Conservation (phyloP, 2,113 vertebrate genomes). For the Tinamus guttatus region DNA sequence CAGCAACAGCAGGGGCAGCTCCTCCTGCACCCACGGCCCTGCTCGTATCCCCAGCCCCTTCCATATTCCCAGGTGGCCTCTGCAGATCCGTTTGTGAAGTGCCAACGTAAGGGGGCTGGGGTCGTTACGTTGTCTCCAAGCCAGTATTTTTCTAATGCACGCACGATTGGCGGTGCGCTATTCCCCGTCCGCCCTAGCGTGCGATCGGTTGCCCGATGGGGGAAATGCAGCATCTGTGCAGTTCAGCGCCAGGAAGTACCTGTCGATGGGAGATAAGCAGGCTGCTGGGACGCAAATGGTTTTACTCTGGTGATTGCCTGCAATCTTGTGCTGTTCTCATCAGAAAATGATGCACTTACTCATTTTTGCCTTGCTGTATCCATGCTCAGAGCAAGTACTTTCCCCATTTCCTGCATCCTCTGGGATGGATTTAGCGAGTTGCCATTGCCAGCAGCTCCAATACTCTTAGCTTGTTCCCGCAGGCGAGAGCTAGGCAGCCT, state of each 20-base stretch:
- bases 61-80: background rate
- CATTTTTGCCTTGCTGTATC: background rate
- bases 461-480: background rate
- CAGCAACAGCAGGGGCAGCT: background rate
- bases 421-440: rapidly evolving
- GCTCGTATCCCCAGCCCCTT: rapidly evolving
- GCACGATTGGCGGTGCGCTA: background rate
- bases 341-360: background rate
- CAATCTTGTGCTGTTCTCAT: background rate
- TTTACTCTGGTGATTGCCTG: background rate
- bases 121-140: background rate
- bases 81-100: background rate
- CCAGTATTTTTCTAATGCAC: background rate
- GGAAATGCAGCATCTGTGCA: rapidly evolving
- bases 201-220: background rate
- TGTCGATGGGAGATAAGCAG: conserved; percentile 32
- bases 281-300: background rate
- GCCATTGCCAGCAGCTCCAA: background rate
- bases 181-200: background rate
- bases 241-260: conserved; percentile 54
- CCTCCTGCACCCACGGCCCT: rapidly evolving
- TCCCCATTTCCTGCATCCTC: rapidly evolving
- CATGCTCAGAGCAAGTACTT: background rate
- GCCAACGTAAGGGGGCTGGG: background rate
- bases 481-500: rapidly evolving